phyloP scores from a whole-genome alignment of 2,113 vertebrate genomes.

The Percopsis transmontana region DNA sequence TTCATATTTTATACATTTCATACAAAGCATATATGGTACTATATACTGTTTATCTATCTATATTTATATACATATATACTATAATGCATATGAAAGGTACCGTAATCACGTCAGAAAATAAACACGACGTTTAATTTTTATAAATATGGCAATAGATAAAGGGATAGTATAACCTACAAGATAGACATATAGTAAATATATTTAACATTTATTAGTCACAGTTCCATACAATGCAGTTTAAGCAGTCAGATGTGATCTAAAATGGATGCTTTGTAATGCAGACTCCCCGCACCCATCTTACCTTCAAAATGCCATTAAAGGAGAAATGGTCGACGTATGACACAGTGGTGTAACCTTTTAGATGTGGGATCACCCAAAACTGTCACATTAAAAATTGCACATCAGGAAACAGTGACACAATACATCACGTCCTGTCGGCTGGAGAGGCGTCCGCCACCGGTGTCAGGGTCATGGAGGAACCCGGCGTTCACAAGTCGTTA shows the following conservation, averaged over 20 bases:
- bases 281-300: background rate
- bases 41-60: too few species aligned
- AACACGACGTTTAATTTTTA: too few species aligned
- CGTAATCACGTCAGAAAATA: too few species aligned
- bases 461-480: slow-evolving; percentile 72
- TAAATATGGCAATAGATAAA: too few species aligned
- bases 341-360: slow-evolving; percentile 40
- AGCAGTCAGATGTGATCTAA: background rate
- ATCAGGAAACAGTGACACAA: slow-evolving; percentile 59
- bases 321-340: slow-evolving; percentile 29
- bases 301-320: slow-evolving; percentile 53
- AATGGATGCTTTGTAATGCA: background rate
- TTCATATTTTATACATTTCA: too few species aligned
- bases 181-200: too few species aligned
- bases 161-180: too few species aligned
- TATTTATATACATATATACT: too few species aligned
- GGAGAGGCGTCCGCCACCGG: slow-evolving; percentile 50
- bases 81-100: too few species aligned
- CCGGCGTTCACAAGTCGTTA: slow-evolving; percentile 72
- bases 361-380: slow-evolving; percentile 57
- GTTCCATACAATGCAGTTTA: too few species aligned
- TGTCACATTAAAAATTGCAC: slow-evolving; percentile 68
- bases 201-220: too few species aligned
- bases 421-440: slow-evolving; percentile 65
- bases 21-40: too few species aligned